Evolutionary conservation across 2,888 invertebrate species (phyloP).

Genomic region (Ceraclea dissimilis): DNA sequence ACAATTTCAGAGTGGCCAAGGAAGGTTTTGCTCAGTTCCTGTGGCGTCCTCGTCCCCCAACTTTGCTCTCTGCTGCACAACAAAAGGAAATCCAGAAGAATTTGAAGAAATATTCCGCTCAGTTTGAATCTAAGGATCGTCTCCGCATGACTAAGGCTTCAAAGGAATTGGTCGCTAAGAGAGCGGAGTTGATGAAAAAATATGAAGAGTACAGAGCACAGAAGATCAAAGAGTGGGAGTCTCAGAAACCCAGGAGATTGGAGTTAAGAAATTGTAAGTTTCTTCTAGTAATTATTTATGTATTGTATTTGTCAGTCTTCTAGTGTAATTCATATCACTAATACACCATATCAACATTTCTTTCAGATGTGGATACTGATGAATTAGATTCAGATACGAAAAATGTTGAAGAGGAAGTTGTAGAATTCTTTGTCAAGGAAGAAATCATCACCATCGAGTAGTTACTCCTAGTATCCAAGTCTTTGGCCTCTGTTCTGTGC

Average conservation of each 20-base stretch:
- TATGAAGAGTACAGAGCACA: conserved; percentile 75
- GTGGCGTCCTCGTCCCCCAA: conserved; percentile 92
- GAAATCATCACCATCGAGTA: conserved; percentile 78
- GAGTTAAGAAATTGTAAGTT: conserved; percentile 80
- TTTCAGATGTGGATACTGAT: conserved; percentile 88
- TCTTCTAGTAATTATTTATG: no score
- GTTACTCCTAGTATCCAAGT: conserved; percentile 31
- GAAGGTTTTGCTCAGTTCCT: conserved; percentile 91
- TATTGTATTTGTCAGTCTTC: neutral
- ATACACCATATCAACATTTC: conserved; percentile 5
- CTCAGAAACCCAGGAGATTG: conserved; percentile 72
- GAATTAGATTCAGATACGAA: conserved; percentile 75
- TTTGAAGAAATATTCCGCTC: conserved; percentile 92
- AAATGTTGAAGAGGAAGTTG: conserved; percentile 89
- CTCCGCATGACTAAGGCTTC: conserved; percentile 87
- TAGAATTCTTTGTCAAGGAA: conserved; percentile 98
- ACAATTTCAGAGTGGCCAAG: conserved; percentile 61
- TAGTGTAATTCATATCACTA: no score
- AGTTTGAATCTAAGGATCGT: conserved; percentile 95
- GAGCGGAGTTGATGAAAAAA: conserved; percentile 79
- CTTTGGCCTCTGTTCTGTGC: neutral
- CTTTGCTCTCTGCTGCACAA: conserved; percentile 73
- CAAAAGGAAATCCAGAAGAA: conserved; percentile 95
- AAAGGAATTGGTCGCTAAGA: conserved; percentile 90
- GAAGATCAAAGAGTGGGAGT: conserved; percentile 66